Conservation (phyloP, 2,113 vertebrate genomes). For the Apaloderma vittatum region DNA sequence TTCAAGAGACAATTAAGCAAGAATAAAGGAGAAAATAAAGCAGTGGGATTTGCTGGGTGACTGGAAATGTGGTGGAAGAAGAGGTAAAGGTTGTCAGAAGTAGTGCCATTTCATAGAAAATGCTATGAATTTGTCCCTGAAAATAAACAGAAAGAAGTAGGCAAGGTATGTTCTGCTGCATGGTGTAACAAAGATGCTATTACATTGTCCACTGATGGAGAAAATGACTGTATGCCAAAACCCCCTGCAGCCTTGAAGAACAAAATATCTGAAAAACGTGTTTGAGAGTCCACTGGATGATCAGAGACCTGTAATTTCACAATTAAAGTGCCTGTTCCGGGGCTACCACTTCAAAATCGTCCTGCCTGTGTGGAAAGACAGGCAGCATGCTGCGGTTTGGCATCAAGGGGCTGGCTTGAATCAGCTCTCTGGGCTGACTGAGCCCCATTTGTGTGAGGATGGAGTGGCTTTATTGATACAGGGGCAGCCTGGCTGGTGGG, state of each 20-base stretch:
- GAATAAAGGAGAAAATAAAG: not conserved
- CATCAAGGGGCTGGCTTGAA: accelerated
- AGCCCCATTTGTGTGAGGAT: accelerated
- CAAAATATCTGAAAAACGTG: not conserved
- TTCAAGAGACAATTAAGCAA: not conserved
- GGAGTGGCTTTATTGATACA: not conserved
- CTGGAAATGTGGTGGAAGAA: not conserved
- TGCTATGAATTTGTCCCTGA: not conserved
- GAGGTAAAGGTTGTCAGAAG: not conserved
- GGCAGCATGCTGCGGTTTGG: accelerated
- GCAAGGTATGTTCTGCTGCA: not conserved
- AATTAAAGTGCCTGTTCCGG: not conserved
- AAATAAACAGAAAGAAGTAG: not conserved
- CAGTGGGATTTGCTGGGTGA: not conserved
- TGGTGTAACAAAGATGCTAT: not conserved
- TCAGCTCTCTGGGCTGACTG: not conserved
- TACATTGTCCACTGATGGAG: not conserved
- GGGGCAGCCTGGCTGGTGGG: not conserved
- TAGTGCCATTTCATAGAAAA: not conserved
- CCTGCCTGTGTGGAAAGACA: accelerated
- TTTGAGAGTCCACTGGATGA: not conserved
- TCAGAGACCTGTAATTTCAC: not conserved
- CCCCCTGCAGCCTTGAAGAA: not conserved
- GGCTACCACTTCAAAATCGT: not conserved
- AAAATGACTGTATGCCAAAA: not conserved